phyloP scores from a whole-genome alignment of 2,888 invertebrate species.

The Megaustenia siamemsis region DNA sequence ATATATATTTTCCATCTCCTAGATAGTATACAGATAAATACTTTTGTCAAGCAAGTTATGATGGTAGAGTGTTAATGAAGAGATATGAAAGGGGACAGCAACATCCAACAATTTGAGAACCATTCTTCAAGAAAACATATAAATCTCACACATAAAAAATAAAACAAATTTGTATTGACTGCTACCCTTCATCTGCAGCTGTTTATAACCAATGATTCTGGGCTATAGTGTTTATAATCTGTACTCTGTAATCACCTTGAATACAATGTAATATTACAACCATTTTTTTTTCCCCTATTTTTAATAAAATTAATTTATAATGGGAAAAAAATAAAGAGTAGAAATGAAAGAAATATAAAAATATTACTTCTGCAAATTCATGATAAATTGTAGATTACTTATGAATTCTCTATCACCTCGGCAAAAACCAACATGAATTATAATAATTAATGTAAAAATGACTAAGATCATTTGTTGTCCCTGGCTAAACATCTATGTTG shows the following conservation, averaged over 20 bases:
- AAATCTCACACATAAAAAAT: no score
- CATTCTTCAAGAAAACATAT: no score
- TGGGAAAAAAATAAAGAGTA: not conserved
- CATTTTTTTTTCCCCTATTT: not conserved
- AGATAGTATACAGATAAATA: no score
- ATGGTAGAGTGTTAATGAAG: no score
- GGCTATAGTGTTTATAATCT: conserved; percentile 12
- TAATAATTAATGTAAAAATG: not conserved
- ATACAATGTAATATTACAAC: not conserved
- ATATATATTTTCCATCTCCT: no score
- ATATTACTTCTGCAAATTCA: not conserved
- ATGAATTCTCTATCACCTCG: not conserved
- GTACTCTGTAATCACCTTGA: not conserved
- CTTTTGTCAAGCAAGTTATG: no score
- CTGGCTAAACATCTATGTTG: not conserved
- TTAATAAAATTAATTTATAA: not conserved
- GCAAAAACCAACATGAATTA: not conserved
- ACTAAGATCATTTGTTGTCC: not conserved
- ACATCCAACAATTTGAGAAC: no score
- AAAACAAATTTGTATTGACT: no score
- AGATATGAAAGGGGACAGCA: no score
- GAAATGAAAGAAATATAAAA: not conserved
- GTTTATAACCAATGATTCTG: not conserved
- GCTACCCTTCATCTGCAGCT: not conserved
- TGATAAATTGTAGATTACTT: conserved; percentile 2